Evolutionary conservation across 2,888 invertebrate genomes (phyloP), one percentile per base, ranked within the genome.

Genomic region (Mythimna ferrago): DNA sequence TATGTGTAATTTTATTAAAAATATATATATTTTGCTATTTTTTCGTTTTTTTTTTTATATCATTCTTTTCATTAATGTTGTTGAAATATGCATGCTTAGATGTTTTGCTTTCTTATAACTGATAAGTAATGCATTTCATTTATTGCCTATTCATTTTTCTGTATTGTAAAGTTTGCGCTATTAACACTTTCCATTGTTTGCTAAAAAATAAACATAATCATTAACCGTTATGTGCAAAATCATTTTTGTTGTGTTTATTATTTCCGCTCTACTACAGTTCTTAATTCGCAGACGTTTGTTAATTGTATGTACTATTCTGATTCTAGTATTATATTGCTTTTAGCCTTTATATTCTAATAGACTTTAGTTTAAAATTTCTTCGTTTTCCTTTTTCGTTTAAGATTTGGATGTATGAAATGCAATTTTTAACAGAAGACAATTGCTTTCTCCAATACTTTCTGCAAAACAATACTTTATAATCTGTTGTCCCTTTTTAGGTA

Each of bases 241-340:
- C 3, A 51, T 64, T 73, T 53, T 64, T 54, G 38, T 54, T 79
- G 48, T 78, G 44, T 78, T 48, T 73, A 16, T 62, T 80, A 63
- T 73, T 79, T 60, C 80, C 63, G 80, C 64, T 76, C 76, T 76
- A 80, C 73, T 76, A 26, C 53, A 53, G 53, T 21, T 54, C 38
- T 73, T 79, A 76, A 79, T 76, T 79, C 26, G 44, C 16, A 41
- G 7, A 56, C 54, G 63, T 79, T 76, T 66, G 63, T 26, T 32
- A 60, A 64, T 79, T 53, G 62, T 58, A 26, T 26, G 1, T 58
- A 63, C n/a, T 71, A 32, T 41, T 61, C 48, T 19, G 19, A 1
- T 78, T 71, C 11, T 48, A 61, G 44, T 38, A 19, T 71, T 21
- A 41, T 16, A 48, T 54, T 48, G 56, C 14, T 56, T 54, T 7